Percentiles rank a stretch among this genome's conserved stretches.
phyloP scores from a whole-genome alignment of 2,113 vertebrate species.

The Ictalurus furcatus region DNA sequence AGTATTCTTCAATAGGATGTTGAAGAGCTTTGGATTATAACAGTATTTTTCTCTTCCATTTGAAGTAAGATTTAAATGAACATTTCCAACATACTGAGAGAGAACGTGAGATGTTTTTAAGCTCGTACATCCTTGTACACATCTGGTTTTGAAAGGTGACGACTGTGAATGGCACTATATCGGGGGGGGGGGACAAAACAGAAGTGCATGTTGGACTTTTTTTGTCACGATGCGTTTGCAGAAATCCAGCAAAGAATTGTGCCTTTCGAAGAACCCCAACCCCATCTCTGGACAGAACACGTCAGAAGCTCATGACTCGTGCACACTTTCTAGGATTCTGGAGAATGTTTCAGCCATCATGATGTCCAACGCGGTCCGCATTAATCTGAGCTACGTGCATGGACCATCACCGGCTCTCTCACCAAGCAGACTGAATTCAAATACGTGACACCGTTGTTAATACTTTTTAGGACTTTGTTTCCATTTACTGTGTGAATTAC shows the following conservation, averaged over 20 bases:
- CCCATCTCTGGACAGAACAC: not conserved
- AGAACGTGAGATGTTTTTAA: conserved; percentile 26
- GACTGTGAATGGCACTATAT: conserved; percentile 40
- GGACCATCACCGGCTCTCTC: not conserved
- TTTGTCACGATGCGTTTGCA: conserved; percentile 23
- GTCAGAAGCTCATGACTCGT: not conserved
- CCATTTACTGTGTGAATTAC: conserved; percentile 20
- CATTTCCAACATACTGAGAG: conserved; percentile 6
- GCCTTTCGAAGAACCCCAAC: conserved; percentile 60
- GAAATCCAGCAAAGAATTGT: conserved; percentile 56
- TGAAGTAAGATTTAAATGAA: conserved; percentile 44
- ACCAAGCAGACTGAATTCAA: conserved; percentile 3
- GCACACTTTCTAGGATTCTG: conserved; percentile 27
- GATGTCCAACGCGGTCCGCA: not conserved
- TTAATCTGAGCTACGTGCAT: not conserved
- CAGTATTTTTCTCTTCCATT: conserved; percentile 43
- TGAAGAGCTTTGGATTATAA: conserved; percentile 22
- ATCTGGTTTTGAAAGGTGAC: conserved; percentile 42
- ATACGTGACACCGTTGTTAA: not conserved
- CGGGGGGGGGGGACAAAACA: not conserved
- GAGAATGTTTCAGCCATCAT: not conserved
- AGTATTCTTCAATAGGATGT: conserved; percentile 54
- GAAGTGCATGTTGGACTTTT: conserved; percentile 36
- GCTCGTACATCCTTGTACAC: conserved; percentile 29
- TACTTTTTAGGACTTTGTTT: conserved; percentile 31